Conservation (phyloP, 2,888 invertebrate genomes). For the Mongoloraphidia duomilia region DNA sequence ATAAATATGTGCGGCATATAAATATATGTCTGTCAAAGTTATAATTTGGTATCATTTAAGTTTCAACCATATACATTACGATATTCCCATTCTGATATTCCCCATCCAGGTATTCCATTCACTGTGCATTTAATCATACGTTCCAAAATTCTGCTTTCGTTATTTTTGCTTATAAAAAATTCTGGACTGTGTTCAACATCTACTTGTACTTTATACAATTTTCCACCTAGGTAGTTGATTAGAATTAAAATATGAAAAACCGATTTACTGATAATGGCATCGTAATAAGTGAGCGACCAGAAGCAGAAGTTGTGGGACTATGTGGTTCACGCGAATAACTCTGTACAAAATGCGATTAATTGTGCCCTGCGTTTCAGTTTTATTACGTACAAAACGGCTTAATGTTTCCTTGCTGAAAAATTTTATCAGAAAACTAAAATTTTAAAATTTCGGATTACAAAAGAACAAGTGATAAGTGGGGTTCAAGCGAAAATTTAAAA, state of each 20-base stretch:
- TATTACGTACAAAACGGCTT: no score
- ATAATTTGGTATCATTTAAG: no score
- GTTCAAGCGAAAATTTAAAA: no score
- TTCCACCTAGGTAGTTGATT: constrained; percentile 30
- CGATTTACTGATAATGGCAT: neutral
- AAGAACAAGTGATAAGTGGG: no score
- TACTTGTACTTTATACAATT: constrained; percentile 36
- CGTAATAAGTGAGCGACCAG: neutral
- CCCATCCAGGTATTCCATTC: constrained; percentile 47
- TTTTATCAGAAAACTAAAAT: constrained; percentile 1
- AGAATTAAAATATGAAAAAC: constrained; percentile 1
- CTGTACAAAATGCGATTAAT: no score
- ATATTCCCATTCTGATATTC: constrained; percentile 52
- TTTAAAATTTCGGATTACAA: neutral
- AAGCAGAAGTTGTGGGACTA: no score
- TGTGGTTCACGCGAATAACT: no score
- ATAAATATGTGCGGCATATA: no score
- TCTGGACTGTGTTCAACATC: constrained; percentile 35
- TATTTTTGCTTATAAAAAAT: constrained; percentile 44
- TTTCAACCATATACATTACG: constrained; percentile 29
- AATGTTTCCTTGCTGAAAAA: neutral
- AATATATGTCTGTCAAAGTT: no score
- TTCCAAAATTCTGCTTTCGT: constrained; percentile 43
- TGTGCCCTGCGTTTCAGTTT: no score
- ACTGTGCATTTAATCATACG: constrained; percentile 41